A percentile compares a stretch with the other conserved stretches of the same genome.
Conservation (phyloP, 1,140 invertebrate species). For the Maniola jurtina region DNA sequence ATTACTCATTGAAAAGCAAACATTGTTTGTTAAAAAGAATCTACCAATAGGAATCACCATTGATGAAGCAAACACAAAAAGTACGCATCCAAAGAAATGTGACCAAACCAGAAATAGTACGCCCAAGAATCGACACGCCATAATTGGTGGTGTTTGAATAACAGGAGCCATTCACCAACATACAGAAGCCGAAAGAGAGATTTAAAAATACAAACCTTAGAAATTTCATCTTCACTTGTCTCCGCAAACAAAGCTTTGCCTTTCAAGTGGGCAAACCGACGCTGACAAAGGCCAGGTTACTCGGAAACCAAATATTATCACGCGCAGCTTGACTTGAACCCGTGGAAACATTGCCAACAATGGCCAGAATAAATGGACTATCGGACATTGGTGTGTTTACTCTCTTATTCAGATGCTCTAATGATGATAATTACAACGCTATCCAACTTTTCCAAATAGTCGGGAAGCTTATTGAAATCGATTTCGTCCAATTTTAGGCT, state of each 20-base stretch:
- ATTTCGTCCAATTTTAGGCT: too few species aligned
- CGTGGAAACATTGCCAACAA: slow-evolving; percentile 46
- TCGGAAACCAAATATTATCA: slow-evolving; percentile 74
- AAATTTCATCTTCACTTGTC: slow-evolving; percentile 59
- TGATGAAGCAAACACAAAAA: slow-evolving; percentile 27
- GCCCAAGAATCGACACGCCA: slow-evolving; percentile 42
- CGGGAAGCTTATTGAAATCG: not conserved
- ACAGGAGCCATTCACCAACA: slow-evolving; percentile 63
- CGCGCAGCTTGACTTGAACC: slow-evolving; percentile 50
- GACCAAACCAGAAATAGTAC: slow-evolving; percentile 33
- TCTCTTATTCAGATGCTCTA: slow-evolving; percentile 22
- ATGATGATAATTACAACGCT: slow-evolving; percentile 7
- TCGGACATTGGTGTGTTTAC: slow-evolving; percentile 35
- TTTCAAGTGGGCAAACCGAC: slow-evolving; percentile 63
- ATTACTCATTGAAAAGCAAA: slow-evolving; percentile 15
- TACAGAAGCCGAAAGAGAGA: slow-evolving; percentile 49
- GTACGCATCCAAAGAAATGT: slow-evolving; percentile 33
- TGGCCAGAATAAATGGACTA: slow-evolving; percentile 41
- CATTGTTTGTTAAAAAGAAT: slow-evolving; percentile 25
- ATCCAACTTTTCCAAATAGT: not conserved
- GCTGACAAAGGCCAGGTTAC: slow-evolving; percentile 61
- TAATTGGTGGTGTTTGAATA: slow-evolving; percentile 66
- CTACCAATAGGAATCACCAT: slow-evolving; percentile 24
- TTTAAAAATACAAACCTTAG: slow-evolving; percentile 59
- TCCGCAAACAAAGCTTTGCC: slow-evolving; percentile 57